Percentiles rank a stretch among this genome's conserved stretches.
Conservation (phyloP, 2,113 vertebrate genomes). For the Triplophysa rosa region DNA sequence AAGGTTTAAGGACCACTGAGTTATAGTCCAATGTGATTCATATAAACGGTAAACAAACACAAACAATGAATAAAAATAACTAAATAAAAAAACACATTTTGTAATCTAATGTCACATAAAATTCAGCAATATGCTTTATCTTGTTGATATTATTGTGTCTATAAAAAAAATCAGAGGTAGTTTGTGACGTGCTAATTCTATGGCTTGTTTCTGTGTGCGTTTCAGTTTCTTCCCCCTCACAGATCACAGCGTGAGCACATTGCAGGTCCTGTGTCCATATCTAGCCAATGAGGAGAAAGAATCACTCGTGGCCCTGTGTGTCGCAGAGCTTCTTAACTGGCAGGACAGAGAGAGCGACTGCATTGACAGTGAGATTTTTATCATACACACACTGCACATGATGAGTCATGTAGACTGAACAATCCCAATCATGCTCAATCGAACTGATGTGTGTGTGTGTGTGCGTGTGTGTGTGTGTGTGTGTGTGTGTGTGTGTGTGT, state of each 20-base stretch:
- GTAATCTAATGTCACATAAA: too few relatives aligned
- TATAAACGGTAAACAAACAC: too few relatives aligned
- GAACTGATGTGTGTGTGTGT: background rate
- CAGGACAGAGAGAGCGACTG: slow-evolving; percentile 70
- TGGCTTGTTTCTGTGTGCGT: slow-evolving; percentile 17
- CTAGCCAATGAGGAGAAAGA: slow-evolving; percentile 82
- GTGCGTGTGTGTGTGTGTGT: slow-evolving; percentile 17
- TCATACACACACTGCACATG: background rate
- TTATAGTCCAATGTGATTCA: too few relatives aligned
- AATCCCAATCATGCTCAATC: background rate
- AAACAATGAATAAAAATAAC: too few relatives aligned
- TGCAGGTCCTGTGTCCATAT: slow-evolving; percentile 84
- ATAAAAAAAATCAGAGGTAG: too few relatives aligned
- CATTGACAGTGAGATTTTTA: slow-evolving; percentile 70
- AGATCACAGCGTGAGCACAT: slow-evolving; percentile 82
- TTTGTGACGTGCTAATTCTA: slow-evolving; percentile 2
- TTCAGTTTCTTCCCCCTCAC: slow-evolving; percentile 86
- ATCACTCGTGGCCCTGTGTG: slow-evolving; percentile 79
- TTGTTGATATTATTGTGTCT: too few relatives aligned
- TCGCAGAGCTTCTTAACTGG: slow-evolving; percentile 85
- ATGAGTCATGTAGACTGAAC: background rate
- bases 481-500: slow-evolving; percentile 1
- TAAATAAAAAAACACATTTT: too few relatives aligned
- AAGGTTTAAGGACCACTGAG: too few relatives aligned
- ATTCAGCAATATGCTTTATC: too few relatives aligned